A percentile compares a stretch with the other conserved stretches of the same genome.
Evolutionary conservation across 2,797 vertebrate species (phyloP).

Genomic region (Hemitrygon akajei): DNA sequence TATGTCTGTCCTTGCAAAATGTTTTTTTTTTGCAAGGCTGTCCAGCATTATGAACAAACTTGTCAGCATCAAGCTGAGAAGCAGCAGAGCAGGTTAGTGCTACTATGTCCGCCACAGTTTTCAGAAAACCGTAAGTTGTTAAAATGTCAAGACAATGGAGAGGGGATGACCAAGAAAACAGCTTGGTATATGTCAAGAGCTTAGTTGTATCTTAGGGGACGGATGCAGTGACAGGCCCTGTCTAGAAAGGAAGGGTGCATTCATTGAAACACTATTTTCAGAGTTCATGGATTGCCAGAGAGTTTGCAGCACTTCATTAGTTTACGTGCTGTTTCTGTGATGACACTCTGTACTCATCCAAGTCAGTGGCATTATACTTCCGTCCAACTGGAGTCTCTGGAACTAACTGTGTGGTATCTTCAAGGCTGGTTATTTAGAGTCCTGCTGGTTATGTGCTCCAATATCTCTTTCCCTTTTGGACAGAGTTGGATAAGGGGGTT

Average conservation of each 20-base stretch:
- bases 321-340: neutral
- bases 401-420: neutral
- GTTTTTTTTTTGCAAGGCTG: neutral
- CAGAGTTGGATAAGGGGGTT: neutral
- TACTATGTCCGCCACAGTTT: neutral
- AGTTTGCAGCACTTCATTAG: neutral
- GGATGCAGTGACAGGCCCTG: too few relatives aligned
- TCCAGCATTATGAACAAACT: neutral
- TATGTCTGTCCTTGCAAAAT: neutral
- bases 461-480: neutral
- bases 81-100: neutral
- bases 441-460: neutral
- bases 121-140: neutral
- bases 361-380: neutral
- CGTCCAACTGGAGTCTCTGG: neutral
- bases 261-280: neutral
- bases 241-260: neutral
- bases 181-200: neutral
- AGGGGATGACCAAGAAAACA: neutral
- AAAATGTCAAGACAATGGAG: too few relatives aligned
- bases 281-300: neutral
- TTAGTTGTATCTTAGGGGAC: neutral
- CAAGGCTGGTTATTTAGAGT: neutral
- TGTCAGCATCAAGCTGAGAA: neutral
- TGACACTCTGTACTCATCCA: neutral